Base-by-base conservation (phyloP, 2,888 invertebrate genomes). In the Lasioglossum malachurum region DNA sequence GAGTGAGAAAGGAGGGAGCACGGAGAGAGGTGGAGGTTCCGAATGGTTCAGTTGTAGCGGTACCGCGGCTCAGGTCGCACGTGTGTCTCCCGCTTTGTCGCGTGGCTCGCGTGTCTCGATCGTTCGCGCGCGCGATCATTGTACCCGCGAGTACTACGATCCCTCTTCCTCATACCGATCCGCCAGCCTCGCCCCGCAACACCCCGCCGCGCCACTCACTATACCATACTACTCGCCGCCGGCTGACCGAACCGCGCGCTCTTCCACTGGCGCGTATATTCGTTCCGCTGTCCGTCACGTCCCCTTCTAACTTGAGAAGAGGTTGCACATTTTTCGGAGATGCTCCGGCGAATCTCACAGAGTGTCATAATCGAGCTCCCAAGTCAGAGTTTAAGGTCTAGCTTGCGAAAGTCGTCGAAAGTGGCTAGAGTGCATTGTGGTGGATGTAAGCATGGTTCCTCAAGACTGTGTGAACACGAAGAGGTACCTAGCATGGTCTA, bases 11-110 rank as follows among this genome's bases (percentile, higher is more conserved):
- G 91, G 90, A 88, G 89, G 91, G 88, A 84, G 86, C 89, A 80
- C 80, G 90, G 89, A 79, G 87, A 84, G 91, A 91, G 93, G 92
- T 92, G 91, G 93, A 92, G 92, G 91, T 92, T 93, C 91, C 88
- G 92, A 93, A 93, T 93, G 93, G 91, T 92, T 94, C 94, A 95
- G 94, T 94, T 93, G 94, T 94, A 94, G 93, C 94, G 94, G 93
- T 92, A 92, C 94, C 94, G 93, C 93, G 94, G 92, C 86, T 93
- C 93, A 88, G 92, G 87, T 91, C 92, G 91, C 92, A 93, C 91
- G 93, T 90, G 91, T 89, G 82, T 87, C 76, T 78, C 81, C 57
- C 81, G 88, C 84, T 78, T 69, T 83, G 49, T 83, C 86, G 90
- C 88, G 87, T 88, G 64, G 64, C 38, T 81, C 77, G 85, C 79